phyloP scores from a whole-genome alignment of 2,888 invertebrate genomes.

The Sinohyriopsis cumingii region DNA sequence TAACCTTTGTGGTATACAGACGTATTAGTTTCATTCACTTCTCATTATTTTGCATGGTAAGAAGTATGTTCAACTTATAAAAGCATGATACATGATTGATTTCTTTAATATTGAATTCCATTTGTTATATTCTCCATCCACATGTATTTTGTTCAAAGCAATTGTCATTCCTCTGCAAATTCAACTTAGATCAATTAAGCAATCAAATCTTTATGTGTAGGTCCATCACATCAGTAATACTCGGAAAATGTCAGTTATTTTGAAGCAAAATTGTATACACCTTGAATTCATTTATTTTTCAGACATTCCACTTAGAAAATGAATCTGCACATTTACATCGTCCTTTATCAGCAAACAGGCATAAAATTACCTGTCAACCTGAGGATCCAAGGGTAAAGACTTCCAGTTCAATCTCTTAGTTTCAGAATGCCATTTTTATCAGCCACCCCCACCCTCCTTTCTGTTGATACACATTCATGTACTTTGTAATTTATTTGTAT shows the following conservation, averaged over 20 bases:
- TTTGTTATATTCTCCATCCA: background rate
- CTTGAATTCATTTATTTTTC: conserved; percentile 11
- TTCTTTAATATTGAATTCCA: background rate
- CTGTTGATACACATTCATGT: no score
- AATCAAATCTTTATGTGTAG: no score
- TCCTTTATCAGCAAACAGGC: conserved; percentile 22
- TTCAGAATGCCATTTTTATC: background rate
- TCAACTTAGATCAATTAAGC: no score
- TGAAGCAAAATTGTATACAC: background rate
- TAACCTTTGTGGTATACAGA: no score
- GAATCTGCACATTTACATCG: conserved; percentile 45
- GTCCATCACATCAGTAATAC: no score
- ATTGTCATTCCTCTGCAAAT: background rate
- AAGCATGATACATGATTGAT: no score
- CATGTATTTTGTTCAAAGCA: background rate
- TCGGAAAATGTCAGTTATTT: background rate
- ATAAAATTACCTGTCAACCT: conserved; percentile 27
- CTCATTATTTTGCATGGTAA: no score
- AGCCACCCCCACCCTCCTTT: background rate
- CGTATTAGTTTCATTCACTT: no score
- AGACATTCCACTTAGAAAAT: conserved; percentile 66
- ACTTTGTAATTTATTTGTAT: no score
- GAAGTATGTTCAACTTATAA: no score
- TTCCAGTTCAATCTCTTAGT: background rate
- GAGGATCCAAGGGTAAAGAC: conserved; percentile 50